Evolutionary conservation across 2,797 vertebrate species (phyloP).

Genomic region (Myoxocephalus aenaeus): DNA sequence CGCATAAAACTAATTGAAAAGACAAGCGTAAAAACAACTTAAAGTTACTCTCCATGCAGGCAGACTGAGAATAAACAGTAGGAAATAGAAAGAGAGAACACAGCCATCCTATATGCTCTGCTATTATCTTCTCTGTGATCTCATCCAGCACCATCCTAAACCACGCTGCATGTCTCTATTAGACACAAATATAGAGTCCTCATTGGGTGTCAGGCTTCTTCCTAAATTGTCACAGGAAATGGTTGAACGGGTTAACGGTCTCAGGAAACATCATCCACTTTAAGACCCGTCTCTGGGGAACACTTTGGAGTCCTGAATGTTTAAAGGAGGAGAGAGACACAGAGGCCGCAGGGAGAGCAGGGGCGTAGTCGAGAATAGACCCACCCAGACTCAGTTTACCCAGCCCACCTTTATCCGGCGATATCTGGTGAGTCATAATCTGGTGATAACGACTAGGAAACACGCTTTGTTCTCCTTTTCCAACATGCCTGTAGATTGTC

Average conservation of each 20-base stretch:
- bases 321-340: conserved; percentile 62
- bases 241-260: conserved; percentile 74
- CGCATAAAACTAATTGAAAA: conserved; percentile 14
- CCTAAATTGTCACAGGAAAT: conserved; percentile 84
- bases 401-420: conserved; percentile 45
- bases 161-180: conserved; percentile 24
- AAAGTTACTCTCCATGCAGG: background rate
- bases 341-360: conserved; percentile 34
- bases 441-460: conserved; percentile 23
- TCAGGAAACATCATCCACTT: conserved; percentile 84
- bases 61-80: background rate
- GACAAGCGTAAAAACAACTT: conserved; percentile 8
- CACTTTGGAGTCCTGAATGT: conserved; percentile 71
- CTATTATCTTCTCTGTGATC: conserved; percentile 26
- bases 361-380: conserved; percentile 47
- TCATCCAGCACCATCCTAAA: conserved; percentile 32
- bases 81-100: background rate
- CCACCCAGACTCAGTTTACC: conserved; percentile 45
- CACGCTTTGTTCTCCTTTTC: conserved; percentile 9
- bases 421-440: conserved; percentile 47
- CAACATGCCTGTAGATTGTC: background rate
- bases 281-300: conserved; percentile 74
- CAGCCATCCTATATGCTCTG: conserved; percentile 1
- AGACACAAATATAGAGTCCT: conserved; percentile 53
- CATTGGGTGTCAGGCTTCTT: conserved; percentile 56